Percentiles rank a stretch among this genome's conserved stretches.
Conservation (phyloP, 2,888 invertebrate species). For the Pollenia labialis region DNA sequence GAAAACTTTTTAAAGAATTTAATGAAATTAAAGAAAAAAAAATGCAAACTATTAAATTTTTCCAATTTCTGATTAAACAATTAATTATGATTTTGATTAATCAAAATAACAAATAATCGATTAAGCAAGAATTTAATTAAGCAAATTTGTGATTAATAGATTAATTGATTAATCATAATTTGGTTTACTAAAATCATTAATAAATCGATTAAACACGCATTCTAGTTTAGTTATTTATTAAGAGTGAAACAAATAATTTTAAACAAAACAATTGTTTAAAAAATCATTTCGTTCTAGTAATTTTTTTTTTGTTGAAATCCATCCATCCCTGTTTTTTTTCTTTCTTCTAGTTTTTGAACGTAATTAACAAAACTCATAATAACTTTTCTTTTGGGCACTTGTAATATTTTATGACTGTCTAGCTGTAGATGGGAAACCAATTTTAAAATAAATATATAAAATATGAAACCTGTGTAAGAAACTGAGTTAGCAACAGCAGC, state of each 20-base stretch:
- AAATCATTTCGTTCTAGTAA: slow-evolving; percentile 37
- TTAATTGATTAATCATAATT: no score
- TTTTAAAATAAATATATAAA: slow-evolving; percentile 3
- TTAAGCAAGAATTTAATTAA: no score
- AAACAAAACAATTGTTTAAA: not conserved
- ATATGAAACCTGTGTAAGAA: slow-evolving; percentile 60
- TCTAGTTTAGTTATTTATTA: no score
- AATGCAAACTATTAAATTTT: no score
- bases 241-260: slow-evolving; percentile 35
- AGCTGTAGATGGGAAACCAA: not conserved
- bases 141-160: no score
- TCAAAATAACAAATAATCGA: no score
- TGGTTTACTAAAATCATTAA: no score
- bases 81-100: no score
- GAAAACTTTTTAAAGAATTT: no score
- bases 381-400: slow-evolving; percentile 20
- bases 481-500: not conserved
- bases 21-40: no score
- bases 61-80: no score
- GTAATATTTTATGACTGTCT: slow-evolving; percentile 38
- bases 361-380: slow-evolving; percentile 51
- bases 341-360: not conserved
- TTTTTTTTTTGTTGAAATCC: not conserved
- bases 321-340: not conserved
- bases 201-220: no score